Evolutionary conservation across 2,888 invertebrate species (phyloP), one percentile per base, ranked within the genome.

Genomic region (Apodemia hepburni): DNA sequence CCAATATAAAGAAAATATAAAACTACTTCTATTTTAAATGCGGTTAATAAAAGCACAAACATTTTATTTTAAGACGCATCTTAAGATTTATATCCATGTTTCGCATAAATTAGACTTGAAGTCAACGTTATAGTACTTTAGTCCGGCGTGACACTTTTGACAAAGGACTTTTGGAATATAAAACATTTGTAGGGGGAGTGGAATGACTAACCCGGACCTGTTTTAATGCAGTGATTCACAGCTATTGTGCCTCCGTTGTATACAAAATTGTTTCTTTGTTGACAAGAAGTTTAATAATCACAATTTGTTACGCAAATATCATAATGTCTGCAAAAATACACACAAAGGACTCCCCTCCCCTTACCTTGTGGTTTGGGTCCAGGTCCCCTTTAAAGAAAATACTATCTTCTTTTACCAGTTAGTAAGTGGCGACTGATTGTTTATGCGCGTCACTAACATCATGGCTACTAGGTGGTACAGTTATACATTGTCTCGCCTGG

Each of bases 121-220:
- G 61, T 66, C 66, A 64, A 61, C 68, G 65, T 71, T 69, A 71
- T 70, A 65, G 66, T 73, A 71, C 70, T 72, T 71, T 69, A 45
- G 64, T 66, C 66, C 67, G 59, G 66, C 66, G 64, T 67, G 70
- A 69, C 69, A 70, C 66, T 69, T 69, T 61, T 70, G 70, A 73
- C 73, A 72, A 73, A 73, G 72, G 72, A 72, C 69, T 70, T 71
- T 71, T 69, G 71, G 27, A 72, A 71, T 72, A 67, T 69, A 71
- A 73, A 70, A 70, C 70, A 68, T 68, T 69, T 42, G 67, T 70
- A 70, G 62, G 68, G 62, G 68, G 62, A 65, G 65, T 69, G 69
- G 69, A 69, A 73, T 71, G 71, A 74, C 71, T 73, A 73, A 73
- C 70, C 68, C 70, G 65, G 69, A 67, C 67, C 71, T 73, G 38